Base-by-base conservation (phyloP, 2,888 invertebrate genomes). In the Hypena proboscidalis region DNA sequence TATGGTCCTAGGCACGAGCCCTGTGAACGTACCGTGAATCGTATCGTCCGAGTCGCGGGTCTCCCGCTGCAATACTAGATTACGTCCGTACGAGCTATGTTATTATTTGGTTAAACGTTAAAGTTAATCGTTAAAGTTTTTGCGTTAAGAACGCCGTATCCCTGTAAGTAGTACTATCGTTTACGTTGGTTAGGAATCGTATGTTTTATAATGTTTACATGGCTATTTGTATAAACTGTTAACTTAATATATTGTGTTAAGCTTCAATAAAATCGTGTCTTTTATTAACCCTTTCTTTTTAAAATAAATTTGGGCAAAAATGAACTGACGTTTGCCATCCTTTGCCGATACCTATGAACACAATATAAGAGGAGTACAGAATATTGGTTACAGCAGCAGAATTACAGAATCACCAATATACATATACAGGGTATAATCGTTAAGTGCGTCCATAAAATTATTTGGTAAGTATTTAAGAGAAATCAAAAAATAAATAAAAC, bases 181-280 rank as follows among this genome's bases (percentile, higher is more conserved):
- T 87, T 86, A 82, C 71, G 82, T 88, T 86, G 74, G 62, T 76
- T 81, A 79, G 75, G 71, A 66, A 71, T 72, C 61, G 74, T 85
- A 85, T 85, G 83, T 87, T 90, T 89, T 90, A 78, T 87, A 89
- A 86, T 81, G 71, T 88, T 87, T 88, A 88, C 83, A 88, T 82
- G 74, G 70, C 83, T 82, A 86, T 86, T 88, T 87, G 87, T 88
- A 87, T 80, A 80, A 82, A 85, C 72, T 85, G 88, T 90, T 89
- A 87, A 77, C 72, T 81, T 82, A 85, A 87, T 89, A 89, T 86
- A 85, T 85, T 84, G 67, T 69, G 80, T 85, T 86, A 88, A 85
- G 88, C 85, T 87, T 81, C 74, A 68, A 57, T 34, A 45, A 45
- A 15, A 53, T 15, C n/a, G 48, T 47, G 50, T 51, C 50, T 50